Evolutionary conservation across 2,888 invertebrate species (phyloP).

Genomic region (Ornithoptera alexandrae): DNA sequence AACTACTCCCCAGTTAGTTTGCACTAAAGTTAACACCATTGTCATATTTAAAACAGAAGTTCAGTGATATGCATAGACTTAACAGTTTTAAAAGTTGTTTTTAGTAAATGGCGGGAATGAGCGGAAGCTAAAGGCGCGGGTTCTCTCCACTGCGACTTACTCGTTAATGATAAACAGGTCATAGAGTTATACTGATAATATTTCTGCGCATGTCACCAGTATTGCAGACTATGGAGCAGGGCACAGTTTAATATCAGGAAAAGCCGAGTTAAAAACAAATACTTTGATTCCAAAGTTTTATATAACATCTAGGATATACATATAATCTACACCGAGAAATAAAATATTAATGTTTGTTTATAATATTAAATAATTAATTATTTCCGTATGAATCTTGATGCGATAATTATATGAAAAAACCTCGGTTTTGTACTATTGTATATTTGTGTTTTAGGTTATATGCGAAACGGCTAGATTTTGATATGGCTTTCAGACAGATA

Average conservation of each 20-base stretch:
- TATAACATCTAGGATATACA: too few relatives aligned
- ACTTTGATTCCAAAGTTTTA: background rate
- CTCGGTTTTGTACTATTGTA: too few relatives aligned
- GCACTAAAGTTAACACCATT: conserved; percentile 13
- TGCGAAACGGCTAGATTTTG: too few relatives aligned
- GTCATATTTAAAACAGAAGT: conserved; percentile 21
- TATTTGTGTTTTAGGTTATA: too few relatives aligned
- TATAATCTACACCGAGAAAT: too few relatives aligned
- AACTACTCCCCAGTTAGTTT: conserved; percentile 5
- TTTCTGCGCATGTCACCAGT: conserved; percentile 59
- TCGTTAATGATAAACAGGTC: conserved; percentile 43
- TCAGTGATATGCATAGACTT: conserved; percentile 5
- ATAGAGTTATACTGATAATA: conserved; percentile 55
- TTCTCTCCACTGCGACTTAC: conserved; percentile 38
- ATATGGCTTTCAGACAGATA: too few relatives aligned
- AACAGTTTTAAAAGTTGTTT: conserved; percentile 8
- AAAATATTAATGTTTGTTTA: too few relatives aligned
- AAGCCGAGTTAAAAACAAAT: conserved; percentile 26
- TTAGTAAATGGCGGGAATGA: conserved; percentile 19
- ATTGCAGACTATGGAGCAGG: conserved; percentile 32
- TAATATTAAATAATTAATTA: too few relatives aligned
- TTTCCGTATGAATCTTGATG: too few relatives aligned
- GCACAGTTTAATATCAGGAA: conserved; percentile 42
- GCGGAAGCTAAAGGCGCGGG: conserved; percentile 31
- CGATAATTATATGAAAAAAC: too few relatives aligned